Evolutionary conservation across 2,797 vertebrate species (phyloP).

Genomic region (Sciurus carolinensis): DNA sequence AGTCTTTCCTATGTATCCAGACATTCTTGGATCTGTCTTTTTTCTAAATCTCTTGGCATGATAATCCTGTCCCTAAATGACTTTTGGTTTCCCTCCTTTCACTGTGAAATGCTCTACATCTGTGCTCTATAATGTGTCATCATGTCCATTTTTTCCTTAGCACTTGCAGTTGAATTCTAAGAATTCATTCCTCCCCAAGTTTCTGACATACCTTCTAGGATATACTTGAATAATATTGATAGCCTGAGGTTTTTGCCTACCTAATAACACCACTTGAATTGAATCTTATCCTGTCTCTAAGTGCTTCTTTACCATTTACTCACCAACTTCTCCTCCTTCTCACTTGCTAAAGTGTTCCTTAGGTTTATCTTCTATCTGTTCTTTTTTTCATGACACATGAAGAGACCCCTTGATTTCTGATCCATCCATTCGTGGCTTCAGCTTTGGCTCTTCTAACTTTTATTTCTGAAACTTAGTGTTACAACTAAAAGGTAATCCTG

Average conservation of each 20-base stretch:
- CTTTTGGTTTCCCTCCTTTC: constrained; percentile 40
- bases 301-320: background rate
- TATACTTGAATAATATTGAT: background rate
- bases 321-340: background rate
- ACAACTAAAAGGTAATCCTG: background rate
- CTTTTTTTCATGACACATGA: background rate
- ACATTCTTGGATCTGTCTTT: constrained; percentile 32
- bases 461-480: background rate
- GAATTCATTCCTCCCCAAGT: background rate
- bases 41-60: background rate
- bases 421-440: background rate
- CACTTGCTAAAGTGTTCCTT: constrained; percentile 8
- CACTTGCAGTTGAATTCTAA: background rate
- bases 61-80: background rate
- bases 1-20: background rate
- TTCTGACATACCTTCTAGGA: background rate
- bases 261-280: background rate
- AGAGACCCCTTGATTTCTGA: background rate
- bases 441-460: background rate
- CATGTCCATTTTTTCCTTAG: background rate
- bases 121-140: background rate
- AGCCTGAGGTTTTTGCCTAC: background rate
- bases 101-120: constrained; percentile 11
- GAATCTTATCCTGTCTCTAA: background rate
- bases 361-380: background rate